phyloP scores from a whole-genome alignment of 2,888 invertebrate species.

The Erannis defoliaria region DNA sequence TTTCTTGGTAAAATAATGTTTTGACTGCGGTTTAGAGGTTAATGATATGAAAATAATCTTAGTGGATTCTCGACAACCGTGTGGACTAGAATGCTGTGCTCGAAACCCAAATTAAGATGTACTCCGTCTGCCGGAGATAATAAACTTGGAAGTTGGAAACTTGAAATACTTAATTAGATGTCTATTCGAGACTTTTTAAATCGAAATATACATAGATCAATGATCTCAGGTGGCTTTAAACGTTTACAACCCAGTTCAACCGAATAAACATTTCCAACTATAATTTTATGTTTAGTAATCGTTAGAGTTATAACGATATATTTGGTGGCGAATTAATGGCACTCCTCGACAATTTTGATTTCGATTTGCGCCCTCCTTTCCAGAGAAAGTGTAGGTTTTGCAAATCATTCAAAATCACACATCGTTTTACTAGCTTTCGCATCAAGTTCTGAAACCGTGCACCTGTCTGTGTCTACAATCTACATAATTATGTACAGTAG shows the following conservation, averaged over 20 bases:
- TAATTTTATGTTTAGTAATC: conserved; percentile 27
- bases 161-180: conserved; percentile 44
- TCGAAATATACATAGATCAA: conserved; percentile 16
- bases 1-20: conserved; percentile 38
- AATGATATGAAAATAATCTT: conserved; percentile 63
- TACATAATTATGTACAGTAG: conserved; percentile 28
- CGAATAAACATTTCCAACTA: conserved; percentile 17
- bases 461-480: conserved; percentile 40
- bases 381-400: conserved; percentile 64
- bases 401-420: conserved; percentile 58
- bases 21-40: conserved; percentile 61
- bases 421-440: conserved; percentile 58
- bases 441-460: conserved; percentile 46
- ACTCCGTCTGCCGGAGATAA: conserved; percentile 46
- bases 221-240: conserved; percentile 23
- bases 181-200: conserved; percentile 17
- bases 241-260: conserved; percentile 17
- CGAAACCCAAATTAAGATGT: conserved; percentile 63
- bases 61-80: conserved; percentile 57
- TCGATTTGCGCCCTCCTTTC: conserved; percentile 54
- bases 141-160: conserved; percentile 34
- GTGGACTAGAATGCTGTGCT: conserved; percentile 64
- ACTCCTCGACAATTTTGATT: conserved; percentile 50
- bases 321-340: conserved; percentile 44
- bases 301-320: conserved; percentile 22